A percentile compares a stretch with the other conserved stretches of the same genome.
Conservation (phyloP, 2,797 vertebrate genomes). For the Pantherophis alleghaniensis region DNA sequence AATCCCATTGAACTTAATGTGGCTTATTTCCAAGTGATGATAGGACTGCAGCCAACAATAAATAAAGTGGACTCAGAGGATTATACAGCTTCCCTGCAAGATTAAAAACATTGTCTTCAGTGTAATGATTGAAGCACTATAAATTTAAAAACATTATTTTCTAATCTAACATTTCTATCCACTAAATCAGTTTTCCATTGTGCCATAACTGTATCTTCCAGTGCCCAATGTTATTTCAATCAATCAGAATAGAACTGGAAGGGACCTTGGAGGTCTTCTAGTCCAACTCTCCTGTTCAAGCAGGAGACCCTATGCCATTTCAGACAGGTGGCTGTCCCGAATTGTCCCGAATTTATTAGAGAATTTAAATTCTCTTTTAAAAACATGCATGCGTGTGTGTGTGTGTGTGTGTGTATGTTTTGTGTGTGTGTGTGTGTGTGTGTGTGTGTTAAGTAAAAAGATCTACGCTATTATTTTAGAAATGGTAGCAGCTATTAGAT, state of each 20-base stretch:
- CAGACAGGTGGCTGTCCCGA: neutral
- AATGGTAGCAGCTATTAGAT: neutral
- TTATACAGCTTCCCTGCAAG: neutral
- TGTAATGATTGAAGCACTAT: neutral
- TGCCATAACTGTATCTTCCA: constrained; percentile 38
- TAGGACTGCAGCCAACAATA: neutral
- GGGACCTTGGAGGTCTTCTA: neutral
- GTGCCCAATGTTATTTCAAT: constrained; percentile 47
- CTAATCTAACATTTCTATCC: neutral
- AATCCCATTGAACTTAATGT: neutral
- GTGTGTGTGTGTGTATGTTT: neutral
- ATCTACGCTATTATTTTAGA: neutral
- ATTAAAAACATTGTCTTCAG: neutral
- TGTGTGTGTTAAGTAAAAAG: neutral
- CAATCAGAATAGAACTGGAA: neutral
- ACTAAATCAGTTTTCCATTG: neutral
- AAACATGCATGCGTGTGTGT: neutral
- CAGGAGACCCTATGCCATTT: neutral
- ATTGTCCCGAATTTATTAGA: neutral
- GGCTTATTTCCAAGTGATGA: neutral
- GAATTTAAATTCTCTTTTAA: constrained; percentile 40
- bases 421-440: neutral
- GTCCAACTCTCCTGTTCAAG: neutral
- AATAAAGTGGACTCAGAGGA: neutral
- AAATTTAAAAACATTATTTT: constrained; percentile 39